A percentile compares a stretch with the other conserved stretches of the same genome.
Evolutionary conservation across 2,888 invertebrate species (phyloP).

Genomic region (Ophion ellenae): DNA sequence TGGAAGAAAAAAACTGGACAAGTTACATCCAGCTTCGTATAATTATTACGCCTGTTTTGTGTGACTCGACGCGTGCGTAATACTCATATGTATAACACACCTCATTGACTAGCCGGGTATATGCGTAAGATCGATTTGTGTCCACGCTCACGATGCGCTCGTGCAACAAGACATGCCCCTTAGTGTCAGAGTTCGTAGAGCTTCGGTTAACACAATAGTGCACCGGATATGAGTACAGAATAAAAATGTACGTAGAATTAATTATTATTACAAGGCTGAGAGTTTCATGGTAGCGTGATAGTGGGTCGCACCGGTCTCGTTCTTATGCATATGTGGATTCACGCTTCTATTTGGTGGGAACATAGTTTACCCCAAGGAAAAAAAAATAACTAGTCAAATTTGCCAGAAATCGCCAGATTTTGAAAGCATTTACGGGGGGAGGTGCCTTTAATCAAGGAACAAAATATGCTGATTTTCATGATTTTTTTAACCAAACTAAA

Average conservation of each 20-base stretch:
- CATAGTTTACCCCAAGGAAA: too few relatives aligned
- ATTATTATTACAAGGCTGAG: constrained; percentile 57
- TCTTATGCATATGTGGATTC: neutral
- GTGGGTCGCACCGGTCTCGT: neutral
- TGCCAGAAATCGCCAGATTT: too few relatives aligned
- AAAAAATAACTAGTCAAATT: neutral
- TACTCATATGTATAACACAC: neutral
- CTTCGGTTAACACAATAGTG: constrained; percentile 56
- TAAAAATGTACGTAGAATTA: constrained; percentile 46
- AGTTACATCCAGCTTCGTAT: constrained; percentile 11
- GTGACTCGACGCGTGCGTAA: constrained; percentile 30
- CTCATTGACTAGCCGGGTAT: neutral
- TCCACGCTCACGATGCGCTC: constrained; percentile 8
- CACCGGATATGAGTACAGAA: constrained; percentile 57
- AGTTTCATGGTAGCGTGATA: constrained; percentile 2
- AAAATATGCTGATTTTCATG: too few relatives aligned
- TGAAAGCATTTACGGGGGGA: too few relatives aligned
- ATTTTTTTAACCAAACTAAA: too few relatives aligned
- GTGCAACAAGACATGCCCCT: constrained; percentile 31
- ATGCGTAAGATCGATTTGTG: neutral
- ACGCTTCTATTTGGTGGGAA: neutral
- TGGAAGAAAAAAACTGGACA: constrained; percentile 7
- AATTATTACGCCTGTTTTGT: constrained; percentile 19
- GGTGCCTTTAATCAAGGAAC: too few relatives aligned
- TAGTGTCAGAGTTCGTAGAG: constrained; percentile 67